Conservation (phyloP, 2,113 vertebrate genomes). For the Smithornis capensis region DNA sequence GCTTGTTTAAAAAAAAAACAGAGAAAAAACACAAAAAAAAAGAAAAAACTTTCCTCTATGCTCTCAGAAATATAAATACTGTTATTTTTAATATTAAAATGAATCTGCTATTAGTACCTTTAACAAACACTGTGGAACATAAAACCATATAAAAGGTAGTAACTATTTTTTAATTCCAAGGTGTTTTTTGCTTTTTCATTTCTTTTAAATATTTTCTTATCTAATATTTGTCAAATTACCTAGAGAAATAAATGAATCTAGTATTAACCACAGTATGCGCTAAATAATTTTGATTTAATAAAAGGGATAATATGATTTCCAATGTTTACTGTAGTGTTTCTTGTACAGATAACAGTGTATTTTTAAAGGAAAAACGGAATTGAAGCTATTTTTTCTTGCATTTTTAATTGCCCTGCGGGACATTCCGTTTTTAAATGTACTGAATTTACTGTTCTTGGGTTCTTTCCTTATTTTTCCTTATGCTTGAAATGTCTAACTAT, state of each 20-base stretch:
- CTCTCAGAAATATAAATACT: slow-evolving; percentile 83
- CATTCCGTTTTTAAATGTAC: slow-evolving; percentile 80
- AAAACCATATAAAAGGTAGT: slow-evolving; percentile 84
- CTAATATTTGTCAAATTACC: slow-evolving; percentile 97
- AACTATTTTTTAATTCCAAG: slow-evolving; percentile 94
- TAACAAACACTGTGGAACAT: slow-evolving; percentile 84
- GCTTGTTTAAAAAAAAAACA: slow-evolving; percentile 73
- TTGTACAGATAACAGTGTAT: slow-evolving; percentile 98
- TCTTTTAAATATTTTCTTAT: slow-evolving; percentile 92
- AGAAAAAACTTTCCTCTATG: slow-evolving; percentile 73
- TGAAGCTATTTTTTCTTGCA: slow-evolving; percentile 82
- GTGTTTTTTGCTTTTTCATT: slow-evolving; percentile 73
- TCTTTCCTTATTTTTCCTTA: slow-evolving; percentile 68
- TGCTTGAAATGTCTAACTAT: slow-evolving; percentile 85
- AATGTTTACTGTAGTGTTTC: slow-evolving; percentile 93
- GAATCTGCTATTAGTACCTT: slow-evolving; percentile 80
- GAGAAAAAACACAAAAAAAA: slow-evolving; percentile 9
- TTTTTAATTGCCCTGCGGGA: slow-evolving; percentile 77
- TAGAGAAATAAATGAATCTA: slow-evolving; percentile 88
- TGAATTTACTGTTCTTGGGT: slow-evolving; percentile 76
- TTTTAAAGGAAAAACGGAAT: slow-evolving; percentile 89
- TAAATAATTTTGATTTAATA: slow-evolving; percentile 90
- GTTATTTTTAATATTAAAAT: slow-evolving; percentile 87
- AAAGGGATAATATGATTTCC: slow-evolving; percentile 98
- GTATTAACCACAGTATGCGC: slow-evolving; percentile 91